These are phyloP conservation scores for Malthinus flaveolus DNA, from an alignment of 2,888 invertebrate genomes.

Conservation along the genomic window DNA sequence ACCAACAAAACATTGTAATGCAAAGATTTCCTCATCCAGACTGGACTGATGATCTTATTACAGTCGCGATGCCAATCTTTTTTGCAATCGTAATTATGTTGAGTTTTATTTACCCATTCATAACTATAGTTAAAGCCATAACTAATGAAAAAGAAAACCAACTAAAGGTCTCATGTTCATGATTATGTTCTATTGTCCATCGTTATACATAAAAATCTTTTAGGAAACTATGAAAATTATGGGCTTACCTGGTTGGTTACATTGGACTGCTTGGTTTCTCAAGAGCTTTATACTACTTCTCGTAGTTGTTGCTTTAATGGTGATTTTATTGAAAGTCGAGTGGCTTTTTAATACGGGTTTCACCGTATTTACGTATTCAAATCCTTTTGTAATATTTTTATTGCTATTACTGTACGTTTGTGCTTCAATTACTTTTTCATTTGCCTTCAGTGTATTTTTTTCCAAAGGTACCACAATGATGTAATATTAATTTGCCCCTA, in stretches of 20 bases:
- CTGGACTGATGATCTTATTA: constrained; percentile 68
- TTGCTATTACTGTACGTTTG: constrained; percentile 72
- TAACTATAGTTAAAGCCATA: constrained; percentile 75
- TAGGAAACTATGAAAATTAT: constrained; percentile 91
- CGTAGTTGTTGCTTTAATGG: constrained; percentile 60
- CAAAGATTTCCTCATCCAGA: constrained; percentile 75
- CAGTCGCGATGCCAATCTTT: constrained; percentile 66
- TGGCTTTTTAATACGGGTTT: constrained; percentile 50
- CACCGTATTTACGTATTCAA: constrained; percentile 70
- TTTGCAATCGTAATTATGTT: constrained; percentile 78
- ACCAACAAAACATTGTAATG: constrained; percentile 43
- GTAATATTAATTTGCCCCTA: too few species aligned
- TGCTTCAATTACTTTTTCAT: constrained; percentile 75
- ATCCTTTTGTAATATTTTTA: constrained; percentile 68
- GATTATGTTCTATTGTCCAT: too few species aligned
- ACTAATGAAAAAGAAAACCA: constrained; percentile 77
- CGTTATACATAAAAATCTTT: background rate
- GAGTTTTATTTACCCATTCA: constrained; percentile 80
- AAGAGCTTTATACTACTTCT: constrained; percentile 70
- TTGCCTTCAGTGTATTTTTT: constrained; percentile 79
- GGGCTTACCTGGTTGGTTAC: constrained; percentile 81
- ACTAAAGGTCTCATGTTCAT: constrained; percentile 61
- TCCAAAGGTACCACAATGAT: constrained; percentile 73
- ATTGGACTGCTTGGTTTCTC: constrained; percentile 84
- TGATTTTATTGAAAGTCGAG: constrained; percentile 56